These are phyloP conservation scores for Lordiphosa clarofinis DNA, from an alignment of 1,140 invertebrate species.

Conservation along the genomic window DNA sequence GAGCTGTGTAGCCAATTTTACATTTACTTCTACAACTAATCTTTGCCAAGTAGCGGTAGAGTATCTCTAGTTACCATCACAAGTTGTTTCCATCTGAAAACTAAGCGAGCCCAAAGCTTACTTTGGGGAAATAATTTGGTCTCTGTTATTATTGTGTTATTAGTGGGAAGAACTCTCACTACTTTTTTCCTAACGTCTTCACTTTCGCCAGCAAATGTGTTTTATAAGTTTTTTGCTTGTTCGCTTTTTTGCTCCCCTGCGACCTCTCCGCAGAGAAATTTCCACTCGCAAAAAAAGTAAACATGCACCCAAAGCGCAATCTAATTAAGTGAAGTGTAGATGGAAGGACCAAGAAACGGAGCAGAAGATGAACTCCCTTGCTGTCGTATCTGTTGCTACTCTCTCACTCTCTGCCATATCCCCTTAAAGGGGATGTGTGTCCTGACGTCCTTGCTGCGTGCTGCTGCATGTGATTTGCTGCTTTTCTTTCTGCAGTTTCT, in stretches of 20 bases:
- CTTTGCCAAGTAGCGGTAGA: neutral
- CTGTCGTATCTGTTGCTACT: constrained; percentile 5
- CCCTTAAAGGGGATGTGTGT: constrained; percentile 20
- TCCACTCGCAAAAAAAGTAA: constrained; percentile 24
- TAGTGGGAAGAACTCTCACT: constrained; percentile 6
- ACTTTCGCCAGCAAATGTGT: constrained; percentile 48
- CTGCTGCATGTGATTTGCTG: constrained; percentile 45
- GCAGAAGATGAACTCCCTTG: constrained; percentile 18
- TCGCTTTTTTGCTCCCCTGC: constrained; percentile 11
- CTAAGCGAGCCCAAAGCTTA: constrained; percentile 10
- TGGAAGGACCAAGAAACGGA: constrained; percentile 5
- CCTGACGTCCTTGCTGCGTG: constrained; percentile 33
- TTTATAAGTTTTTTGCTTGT: constrained; percentile 36
- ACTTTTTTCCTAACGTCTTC: constrained; percentile 19
- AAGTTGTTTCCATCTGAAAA: constrained; percentile 1
- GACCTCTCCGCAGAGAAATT: neutral
- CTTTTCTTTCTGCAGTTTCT: constrained; percentile 22
- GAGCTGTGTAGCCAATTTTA: too few species aligned
- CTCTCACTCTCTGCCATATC: constrained; percentile 2
- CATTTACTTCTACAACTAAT: too few species aligned
- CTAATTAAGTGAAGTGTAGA: constrained; percentile 56
- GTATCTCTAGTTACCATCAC: neutral
- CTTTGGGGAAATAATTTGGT: constrained; percentile 39
- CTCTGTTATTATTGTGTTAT: constrained; percentile 38
- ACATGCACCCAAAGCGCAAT: constrained; percentile 59